phyloP scores from a whole-genome alignment of 1,140 invertebrate species.

The Hylyphantes graminicola region DNA sequence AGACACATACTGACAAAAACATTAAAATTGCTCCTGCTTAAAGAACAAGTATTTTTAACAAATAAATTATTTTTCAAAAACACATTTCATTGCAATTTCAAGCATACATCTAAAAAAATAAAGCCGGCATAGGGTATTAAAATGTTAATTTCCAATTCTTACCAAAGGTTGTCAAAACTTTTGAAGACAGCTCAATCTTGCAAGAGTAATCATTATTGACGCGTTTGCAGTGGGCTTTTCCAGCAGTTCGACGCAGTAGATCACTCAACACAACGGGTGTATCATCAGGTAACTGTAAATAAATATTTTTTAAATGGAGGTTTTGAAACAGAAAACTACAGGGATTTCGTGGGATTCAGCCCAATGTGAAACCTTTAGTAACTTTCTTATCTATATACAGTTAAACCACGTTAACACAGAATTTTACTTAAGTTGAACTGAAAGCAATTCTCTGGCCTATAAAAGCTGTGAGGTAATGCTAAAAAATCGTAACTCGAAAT shows the following conservation, averaged over 20 bases:
- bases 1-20: no score
- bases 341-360: no score
- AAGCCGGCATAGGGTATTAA: no score
- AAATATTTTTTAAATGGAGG: not conserved
- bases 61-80: not conserved
- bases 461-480: not conserved
- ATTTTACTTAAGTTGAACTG: not conserved
- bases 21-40: no score
- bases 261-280: conserved; percentile 14
- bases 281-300: conserved; percentile 12
- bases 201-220: not conserved
- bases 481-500: not conserved
- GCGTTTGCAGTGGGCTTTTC: not conserved
- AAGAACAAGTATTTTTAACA: not conserved
- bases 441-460: no score
- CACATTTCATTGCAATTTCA: not conserved
- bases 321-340: no score
- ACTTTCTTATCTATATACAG: not conserved
- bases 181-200: conserved; percentile 1
- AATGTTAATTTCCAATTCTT: not conserved
- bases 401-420: no score
- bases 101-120: not conserved
- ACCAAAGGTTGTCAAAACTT: conserved; percentile 28
- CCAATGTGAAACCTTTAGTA: no score
- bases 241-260: conserved; percentile 6